Percentiles rank a stretch among this genome's conserved stretches.
These are phyloP conservation scores for Notolabrus celidotus DNA, from an alignment of 2,797 vertebrate genomes.

Conservation along the genomic window DNA sequence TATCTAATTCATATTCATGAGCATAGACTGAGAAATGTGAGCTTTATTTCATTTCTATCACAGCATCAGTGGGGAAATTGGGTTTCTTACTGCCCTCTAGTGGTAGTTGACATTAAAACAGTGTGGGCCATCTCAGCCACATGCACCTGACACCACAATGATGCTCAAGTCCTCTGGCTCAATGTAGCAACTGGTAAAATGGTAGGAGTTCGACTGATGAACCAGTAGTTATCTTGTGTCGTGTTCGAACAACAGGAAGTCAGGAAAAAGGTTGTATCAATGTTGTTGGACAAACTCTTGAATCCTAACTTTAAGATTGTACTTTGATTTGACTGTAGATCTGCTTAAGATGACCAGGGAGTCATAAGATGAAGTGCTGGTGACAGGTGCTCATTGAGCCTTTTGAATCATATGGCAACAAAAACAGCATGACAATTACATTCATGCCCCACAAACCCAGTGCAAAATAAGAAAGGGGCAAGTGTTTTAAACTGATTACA, in stretches of 20 bases:
- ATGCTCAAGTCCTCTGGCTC: neutral
- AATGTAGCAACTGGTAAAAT: neutral
- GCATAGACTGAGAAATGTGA: neutral
- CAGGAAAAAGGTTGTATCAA: neutral
- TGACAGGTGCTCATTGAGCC: too few relatives aligned
- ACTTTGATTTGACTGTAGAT: neutral
- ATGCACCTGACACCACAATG: slow-evolving; percentile 27
- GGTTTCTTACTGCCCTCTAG: slow-evolving; percentile 61
- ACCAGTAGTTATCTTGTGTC: neutral
- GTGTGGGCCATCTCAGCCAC: neutral
- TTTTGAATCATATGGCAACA: too few relatives aligned
- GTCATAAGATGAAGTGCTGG: neutral
- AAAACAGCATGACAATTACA: neutral
- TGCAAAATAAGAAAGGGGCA: neutral
- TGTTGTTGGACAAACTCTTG: neutral
- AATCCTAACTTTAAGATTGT: neutral
- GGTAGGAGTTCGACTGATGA: neutral
- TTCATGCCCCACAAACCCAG: too few relatives aligned
- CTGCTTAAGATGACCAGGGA: neutral
- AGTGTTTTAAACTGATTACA: neutral
- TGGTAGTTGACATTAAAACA: slow-evolving; percentile 24
- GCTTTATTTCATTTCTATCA: neutral
- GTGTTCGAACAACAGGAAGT: neutral
- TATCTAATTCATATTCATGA: neutral
- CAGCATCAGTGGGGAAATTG: neutral